These are phyloP conservation scores for Plebejus anna DNA, from an alignment of 2,888 invertebrate genomes.

Conservation along the genomic window DNA sequence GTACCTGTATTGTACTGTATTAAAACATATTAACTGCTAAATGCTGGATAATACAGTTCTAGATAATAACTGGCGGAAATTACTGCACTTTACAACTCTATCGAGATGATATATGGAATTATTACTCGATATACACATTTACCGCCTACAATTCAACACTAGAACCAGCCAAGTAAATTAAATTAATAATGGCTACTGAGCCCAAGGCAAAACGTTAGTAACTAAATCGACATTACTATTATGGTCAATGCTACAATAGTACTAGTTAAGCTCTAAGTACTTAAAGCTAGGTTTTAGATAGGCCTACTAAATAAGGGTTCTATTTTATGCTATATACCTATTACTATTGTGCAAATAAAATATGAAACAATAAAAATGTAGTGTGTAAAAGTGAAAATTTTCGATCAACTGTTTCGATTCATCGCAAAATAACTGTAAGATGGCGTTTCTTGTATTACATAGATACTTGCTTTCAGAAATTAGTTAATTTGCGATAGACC, in stretches of 20 bases:
- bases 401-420: no score
- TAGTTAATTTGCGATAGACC: no score
- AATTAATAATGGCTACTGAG: constrained; percentile 13
- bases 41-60: no score
- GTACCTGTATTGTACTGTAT: no score
- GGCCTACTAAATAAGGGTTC: neutral
- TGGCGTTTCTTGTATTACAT: no score
- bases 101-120: constrained; percentile 14
- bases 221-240: constrained; percentile 4
- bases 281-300: neutral
- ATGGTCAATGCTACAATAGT: neutral
- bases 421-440: no score
- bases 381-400: no score
- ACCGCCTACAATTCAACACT: constrained; percentile 5
- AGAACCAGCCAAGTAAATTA: constrained; percentile 8
- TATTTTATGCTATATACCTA: neutral
- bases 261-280: neutral
- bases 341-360: no score
- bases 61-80: no score
- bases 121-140: neutral
- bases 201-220: constrained; percentile 14
- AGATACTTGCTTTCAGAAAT: no score
- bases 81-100: neutral
- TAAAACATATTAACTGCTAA: no score
- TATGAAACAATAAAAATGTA: no score